Evolutionary conservation across 2,888 invertebrate genomes (phyloP), one percentile per base, ranked within the genome.

Genomic region (Teinopalpus imperialis): DNA sequence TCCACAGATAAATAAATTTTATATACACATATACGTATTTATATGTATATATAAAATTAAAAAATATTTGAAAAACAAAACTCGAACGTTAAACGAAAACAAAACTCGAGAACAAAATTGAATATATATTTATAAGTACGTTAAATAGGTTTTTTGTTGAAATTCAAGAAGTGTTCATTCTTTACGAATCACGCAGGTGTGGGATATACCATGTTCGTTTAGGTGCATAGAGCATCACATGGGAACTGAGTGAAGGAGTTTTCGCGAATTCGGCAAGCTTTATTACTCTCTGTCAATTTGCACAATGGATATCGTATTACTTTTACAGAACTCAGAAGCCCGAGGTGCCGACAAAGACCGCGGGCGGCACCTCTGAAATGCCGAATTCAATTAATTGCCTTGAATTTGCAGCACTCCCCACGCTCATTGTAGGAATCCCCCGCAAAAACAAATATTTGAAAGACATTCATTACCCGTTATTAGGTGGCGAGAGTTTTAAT

Each of bases 321-420:
- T 59, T 12, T 32, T 43, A 23, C 27, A 43, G 43, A 29, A 43
- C 55, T 52, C 57, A 60, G 54, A 21, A 32, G 64, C 56, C 55
- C 54, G 59, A 68, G 55, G 70, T 69, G 80, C 83, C 82, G 85
- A 81, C 85, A 85, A 85, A 82, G 81, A 76, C 69, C 69, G 61
- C 64, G 61, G 74, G 78, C 82, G 80, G 74, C 69, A 59, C 63
- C 75, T 85, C 87, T 88, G 81, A 82, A 68, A 69, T 73, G 81
- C 86, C 87, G 85, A 87, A 87, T 85, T 86, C 83, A 86, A 88
- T 88, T 87, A 88, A 87, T 87, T 81, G 85, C 80, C 81, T 72
- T 85, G n/a, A n/a, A 83, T 86, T 86, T 83, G 83, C 79, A 67
- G 69, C 63, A 62, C 69, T 68, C 64, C 57, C 74, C 66, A 67